Evolutionary conservation across 2,888 invertebrate genomes (phyloP).

Genomic region (Mimas tiliae): DNA sequence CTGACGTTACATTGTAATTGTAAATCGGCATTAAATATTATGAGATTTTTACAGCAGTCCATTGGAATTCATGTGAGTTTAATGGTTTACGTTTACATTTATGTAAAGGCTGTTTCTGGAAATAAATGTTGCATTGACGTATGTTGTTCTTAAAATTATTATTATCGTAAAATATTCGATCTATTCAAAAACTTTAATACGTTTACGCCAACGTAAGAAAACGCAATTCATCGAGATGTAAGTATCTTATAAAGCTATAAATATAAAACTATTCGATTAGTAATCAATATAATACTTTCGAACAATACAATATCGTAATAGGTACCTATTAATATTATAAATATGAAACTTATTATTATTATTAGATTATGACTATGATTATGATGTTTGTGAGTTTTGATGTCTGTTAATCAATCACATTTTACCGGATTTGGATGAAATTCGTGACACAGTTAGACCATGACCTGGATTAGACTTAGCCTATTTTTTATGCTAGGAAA

Average conservation of each 20-base stretch:
- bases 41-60: background rate
- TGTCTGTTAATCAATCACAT: no score
- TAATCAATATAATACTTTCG: background rate
- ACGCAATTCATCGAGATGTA: background rate
- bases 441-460: no score
- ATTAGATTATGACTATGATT: no score
- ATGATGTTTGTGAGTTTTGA: no score
- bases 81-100: background rate
- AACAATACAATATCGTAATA: background rate
- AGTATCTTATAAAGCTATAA: background rate
- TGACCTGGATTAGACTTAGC: background rate
- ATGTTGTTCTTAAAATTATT: background rate
- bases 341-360: no score
- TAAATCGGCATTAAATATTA: background rate
- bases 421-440: no score
- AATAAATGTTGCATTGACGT: background rate
- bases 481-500: no score
- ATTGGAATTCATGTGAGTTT: background rate
- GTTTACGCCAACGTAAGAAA: background rate
- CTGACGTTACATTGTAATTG: conserved; percentile 1
- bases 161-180: background rate
- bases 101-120: background rate
- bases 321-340: no score
- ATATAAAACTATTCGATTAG: background rate
- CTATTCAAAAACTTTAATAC: background rate